Conservation (phyloP, 2,113 vertebrate species). For the Diadophis punctatus region DNA sequence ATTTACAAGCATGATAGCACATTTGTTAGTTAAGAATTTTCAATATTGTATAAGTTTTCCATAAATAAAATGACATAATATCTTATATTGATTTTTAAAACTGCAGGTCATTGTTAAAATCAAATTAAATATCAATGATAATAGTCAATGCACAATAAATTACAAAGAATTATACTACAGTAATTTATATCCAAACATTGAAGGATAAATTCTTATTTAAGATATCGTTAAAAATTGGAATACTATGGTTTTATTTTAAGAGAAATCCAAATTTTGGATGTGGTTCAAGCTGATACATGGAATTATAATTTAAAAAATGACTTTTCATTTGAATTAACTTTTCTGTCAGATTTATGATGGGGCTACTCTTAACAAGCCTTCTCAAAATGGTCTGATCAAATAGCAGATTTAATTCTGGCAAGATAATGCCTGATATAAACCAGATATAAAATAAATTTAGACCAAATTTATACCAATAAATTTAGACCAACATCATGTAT, state of each 20-base stretch:
- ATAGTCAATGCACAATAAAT: background rate
- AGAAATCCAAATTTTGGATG: background rate
- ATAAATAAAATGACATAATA: background rate
- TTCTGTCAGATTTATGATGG: background rate
- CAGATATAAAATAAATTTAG: background rate
- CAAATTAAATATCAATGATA: background rate
- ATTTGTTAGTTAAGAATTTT: background rate
- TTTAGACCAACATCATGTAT: background rate
- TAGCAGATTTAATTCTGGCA: background rate
- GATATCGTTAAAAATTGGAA: background rate
- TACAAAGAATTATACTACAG: background rate
- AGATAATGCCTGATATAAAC: background rate
- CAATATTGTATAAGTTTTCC: background rate
- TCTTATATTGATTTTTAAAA: background rate
- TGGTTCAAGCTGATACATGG: background rate
- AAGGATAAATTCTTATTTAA: background rate
- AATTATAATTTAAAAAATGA: background rate
- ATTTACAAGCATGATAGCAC: background rate
- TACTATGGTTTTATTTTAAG: background rate
- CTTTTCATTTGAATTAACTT: background rate
- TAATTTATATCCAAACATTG: background rate
- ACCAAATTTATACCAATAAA: too few species aligned
- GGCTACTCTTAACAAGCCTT: background rate
- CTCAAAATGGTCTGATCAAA: background rate
- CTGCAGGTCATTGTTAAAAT: background rate